Evolutionary conservation across 2,888 invertebrate genomes (phyloP), one percentile per base, ranked within the genome.

Genomic region (Aspidiotus destructor): DNA sequence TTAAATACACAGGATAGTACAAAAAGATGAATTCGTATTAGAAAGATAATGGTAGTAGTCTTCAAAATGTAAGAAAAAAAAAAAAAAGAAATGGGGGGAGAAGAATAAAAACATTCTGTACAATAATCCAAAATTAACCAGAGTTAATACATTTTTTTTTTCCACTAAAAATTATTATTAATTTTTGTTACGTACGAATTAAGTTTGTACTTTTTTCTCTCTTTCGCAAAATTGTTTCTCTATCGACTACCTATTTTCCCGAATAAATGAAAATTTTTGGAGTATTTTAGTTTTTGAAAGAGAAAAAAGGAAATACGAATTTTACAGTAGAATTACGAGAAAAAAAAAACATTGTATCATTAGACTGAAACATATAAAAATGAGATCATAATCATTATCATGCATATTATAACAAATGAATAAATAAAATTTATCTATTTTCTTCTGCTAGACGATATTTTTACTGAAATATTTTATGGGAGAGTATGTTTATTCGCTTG

Each of bases 21-120:
- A 58, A 67, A 67, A 67, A 67, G 67, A 67, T 67, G 60, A 67
- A 67, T 67, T 57, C 60, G 58, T 67, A 67, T 67, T 67, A 67
- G 67, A 67, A 67, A 67, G 67, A 67, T 67, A 67, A 67, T 67
- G 67, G 67, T 67, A 67, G 60, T 67, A 67, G 67, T 67, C 67
- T 67, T 67, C 60, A 60, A 57, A 41, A 62, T 62, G 44, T 48
- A 62, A 63, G 54, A 63, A 63, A 62, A 62, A 48, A 48, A 44
- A 48, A 48, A n/a, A 48, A 5, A 28, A 28, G 28, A 28, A 28
- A 28, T 28, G 28, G 28, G 28, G 28, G 28, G 48, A 48, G 48
- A 48, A n/a, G n/a, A 15, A 62, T 17, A 62, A 63, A 54, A 63
- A 41, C 41, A 44, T 61, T 53, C 63, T 63, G 41, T 63, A 63